Evolutionary conservation across 2,888 invertebrate species (phyloP), one percentile per base, ranked within the genome.

Genomic region (Athrips mouffetella): DNA sequence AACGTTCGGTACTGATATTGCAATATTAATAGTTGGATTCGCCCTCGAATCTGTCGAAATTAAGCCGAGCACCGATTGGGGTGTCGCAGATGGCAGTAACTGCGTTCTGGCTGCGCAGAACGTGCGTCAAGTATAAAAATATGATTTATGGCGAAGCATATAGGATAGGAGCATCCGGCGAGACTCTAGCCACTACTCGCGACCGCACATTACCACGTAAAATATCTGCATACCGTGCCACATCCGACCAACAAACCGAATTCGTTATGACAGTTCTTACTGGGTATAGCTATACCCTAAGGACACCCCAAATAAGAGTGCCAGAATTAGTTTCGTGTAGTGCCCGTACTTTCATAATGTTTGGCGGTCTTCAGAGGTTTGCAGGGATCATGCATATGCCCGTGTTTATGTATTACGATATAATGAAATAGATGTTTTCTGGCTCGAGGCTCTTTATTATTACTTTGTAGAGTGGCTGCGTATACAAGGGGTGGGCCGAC

Each of bases 381-480:
- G 78, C 61, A 69, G 74, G 78, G 80, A 74, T 76, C 45, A 47
- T 76, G 77, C 63, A 57, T n/a, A n/a, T 65, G 63, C 63, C 70
- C 74, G 59, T 76, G 77, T 80, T 80, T 80, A 76, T 80, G 76
- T 78, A 80, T 74, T 73, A 65, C 68, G 72, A 71, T 83, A 70
- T 80, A 50, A 84, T 84, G 79, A 81, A 87, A 80, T 85, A 70
- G 76, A 82, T 83, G 84, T 86, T 87, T 85, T 87, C 79, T 85
- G 85, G 87, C 87, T 88, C 84, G 85, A 78, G 87, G 87, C 87
- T 76, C 80, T 86, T 82, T 86, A 83, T 85, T 87, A 85, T 87
- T 87, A 85, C 83, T 86, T 80, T 77, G 80, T 73, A 73, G 78
- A 77, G 75, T 66, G 67, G 66, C 63, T 66, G 66, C 67, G 68